phyloP scores from a whole-genome alignment of 2,888 invertebrate genomes.

The Pharmacophagus antenor region DNA sequence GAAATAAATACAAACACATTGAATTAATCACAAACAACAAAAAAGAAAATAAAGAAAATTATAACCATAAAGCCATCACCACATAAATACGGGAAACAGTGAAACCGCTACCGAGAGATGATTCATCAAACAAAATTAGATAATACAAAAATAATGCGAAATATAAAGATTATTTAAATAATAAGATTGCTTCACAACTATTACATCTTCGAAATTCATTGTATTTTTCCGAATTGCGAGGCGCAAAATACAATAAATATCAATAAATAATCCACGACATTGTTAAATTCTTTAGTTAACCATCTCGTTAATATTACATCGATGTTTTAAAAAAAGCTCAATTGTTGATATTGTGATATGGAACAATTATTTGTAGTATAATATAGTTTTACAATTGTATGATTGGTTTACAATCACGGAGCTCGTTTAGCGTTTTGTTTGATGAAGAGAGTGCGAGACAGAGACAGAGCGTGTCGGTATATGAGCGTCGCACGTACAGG shows the following conservation, averaged over 20 bases:
- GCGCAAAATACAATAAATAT: too few relatives aligned
- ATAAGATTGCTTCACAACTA: not conserved
- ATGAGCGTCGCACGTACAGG: conserved; percentile 83
- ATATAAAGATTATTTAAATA: not conserved
- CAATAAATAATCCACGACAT: too few relatives aligned
- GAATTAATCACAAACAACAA: conserved; percentile 46
- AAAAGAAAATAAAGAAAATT: conserved; percentile 53
- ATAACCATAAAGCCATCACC: conserved; percentile 69
- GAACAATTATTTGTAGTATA: too few relatives aligned
- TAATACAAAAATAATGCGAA: conserved; percentile 5
- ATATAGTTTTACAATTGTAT: too few relatives aligned
- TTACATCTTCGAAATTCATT: not conserved
- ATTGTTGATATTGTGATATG: too few relatives aligned
- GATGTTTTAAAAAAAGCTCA: too few relatives aligned
- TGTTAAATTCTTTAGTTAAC: too few relatives aligned
- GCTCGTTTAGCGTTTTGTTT: conserved; percentile 54
- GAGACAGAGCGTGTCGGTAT: conserved; percentile 42
- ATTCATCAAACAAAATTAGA: conserved; percentile 66
- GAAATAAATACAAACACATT: conserved; percentile 10
- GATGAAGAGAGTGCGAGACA: conserved; percentile 55
- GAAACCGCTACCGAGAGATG: conserved; percentile 62
- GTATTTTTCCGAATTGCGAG: not conserved
- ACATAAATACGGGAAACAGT: conserved; percentile 45
- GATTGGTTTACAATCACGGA: too few relatives aligned
- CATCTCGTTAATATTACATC: too few relatives aligned